Evolutionary conservation across 2,797 vertebrate genomes (phyloP), one percentile per base, ranked within the genome.

Genomic region (Dicrostonyx torquatus): DNA sequence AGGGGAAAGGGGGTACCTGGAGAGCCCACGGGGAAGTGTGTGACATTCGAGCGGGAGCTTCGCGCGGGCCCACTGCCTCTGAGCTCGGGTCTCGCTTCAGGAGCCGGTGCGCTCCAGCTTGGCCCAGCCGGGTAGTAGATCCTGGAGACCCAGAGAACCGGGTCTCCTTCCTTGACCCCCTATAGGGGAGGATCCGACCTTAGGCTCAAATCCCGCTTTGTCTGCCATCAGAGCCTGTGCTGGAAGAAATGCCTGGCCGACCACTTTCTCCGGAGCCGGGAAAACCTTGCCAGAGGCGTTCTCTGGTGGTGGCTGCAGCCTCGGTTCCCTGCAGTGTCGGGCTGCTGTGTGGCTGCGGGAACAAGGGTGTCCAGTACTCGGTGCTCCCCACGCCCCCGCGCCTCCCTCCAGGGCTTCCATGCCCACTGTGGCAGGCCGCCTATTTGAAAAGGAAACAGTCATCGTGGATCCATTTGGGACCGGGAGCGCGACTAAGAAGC

Each of bases 401-500:
- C 70, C 70, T 12, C 31, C 31, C 37, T 78, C 72, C 70, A 12
- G n/a, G 15, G n/a, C 29, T n/a, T 5, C 80, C 12, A 48, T 10
- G 6, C 26, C 76, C 29, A 15, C 31, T 24, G 55, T n/a, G 22
- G 85, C 91, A 66, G 45, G 53, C 77, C 50, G 11, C 76, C n/a
- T 40, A 0, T 85, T 93, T 93, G 95, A 86, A 94, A 97, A 92
- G 82, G 64, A 92, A 94, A 95, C 92, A 75, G 95, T 96, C 95
- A 60, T 87, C 80, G 78, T 43, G 91, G 89, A 93, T 83, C 93
- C 94, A 83, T 94, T 83, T 75, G 95, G 94, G 96, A 96, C 92
- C 92, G 43, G 75, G 89, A 76, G 91, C 94, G 62, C 50, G 92
- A 94, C 96, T 93, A 89, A 91, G 92, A 72, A 48, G 40, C 58